A percentile compares a stretch with the other conserved stretches of the same genome.
Evolutionary conservation across 2,113 vertebrate genomes (phyloP).

Genomic region (Hemibagrus wyckioides): DNA sequence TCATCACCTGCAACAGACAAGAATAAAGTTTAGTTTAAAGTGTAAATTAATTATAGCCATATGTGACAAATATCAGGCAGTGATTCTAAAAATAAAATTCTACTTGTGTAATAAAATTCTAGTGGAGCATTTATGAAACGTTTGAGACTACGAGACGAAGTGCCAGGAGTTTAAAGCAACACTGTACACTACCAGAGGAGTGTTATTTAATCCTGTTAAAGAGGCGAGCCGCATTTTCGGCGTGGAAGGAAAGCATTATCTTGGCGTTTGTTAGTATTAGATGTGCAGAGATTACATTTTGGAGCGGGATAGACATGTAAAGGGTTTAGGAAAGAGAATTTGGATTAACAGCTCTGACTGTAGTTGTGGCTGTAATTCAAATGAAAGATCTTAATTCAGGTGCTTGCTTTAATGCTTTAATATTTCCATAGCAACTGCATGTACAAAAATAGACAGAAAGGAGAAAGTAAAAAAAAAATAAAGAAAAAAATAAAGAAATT

Average conservation of each 20-base stretch:
- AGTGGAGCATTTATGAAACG: not conserved
- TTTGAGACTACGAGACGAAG: not conserved
- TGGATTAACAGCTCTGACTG: too few relatives aligned
- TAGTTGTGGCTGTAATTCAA: too few relatives aligned
- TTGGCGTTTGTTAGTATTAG: not conserved
- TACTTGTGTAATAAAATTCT: not conserved
- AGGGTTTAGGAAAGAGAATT: not conserved
- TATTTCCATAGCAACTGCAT: not conserved
- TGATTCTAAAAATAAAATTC: not conserved
- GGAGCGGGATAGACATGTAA: not conserved
- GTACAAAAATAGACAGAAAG: not conserved
- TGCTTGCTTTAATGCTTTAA: not conserved
- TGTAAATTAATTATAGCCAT: not conserved
- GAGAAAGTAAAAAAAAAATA: too few relatives aligned
- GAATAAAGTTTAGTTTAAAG: constrained; percentile 4
- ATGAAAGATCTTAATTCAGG: too few relatives aligned
- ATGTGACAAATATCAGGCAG: not conserved
- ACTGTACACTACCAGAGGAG: not conserved
- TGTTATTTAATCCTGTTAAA: not conserved
- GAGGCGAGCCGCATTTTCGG: not conserved
- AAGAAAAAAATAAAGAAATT: not conserved
- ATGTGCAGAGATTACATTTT: not conserved
- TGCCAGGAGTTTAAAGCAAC: not conserved
- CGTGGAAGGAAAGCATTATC: not conserved
- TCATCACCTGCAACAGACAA: constrained; percentile 73